These are phyloP conservation scores for Nyctalus aviator DNA, from an alignment of 2,797 vertebrate species.

Conservation along the genomic window DNA sequence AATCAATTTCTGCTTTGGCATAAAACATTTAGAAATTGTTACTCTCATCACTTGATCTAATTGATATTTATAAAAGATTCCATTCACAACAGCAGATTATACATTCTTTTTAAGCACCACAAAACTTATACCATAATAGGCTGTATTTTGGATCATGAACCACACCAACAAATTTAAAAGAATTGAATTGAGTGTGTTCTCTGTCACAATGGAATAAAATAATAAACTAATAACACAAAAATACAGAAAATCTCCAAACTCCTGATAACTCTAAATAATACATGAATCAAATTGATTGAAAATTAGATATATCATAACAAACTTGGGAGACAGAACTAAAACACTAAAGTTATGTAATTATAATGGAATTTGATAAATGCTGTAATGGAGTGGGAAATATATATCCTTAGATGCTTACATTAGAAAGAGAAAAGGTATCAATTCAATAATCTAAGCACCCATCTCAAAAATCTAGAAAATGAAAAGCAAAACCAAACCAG, in stretches of 20 bases:
- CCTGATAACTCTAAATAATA: conserved; percentile 12
- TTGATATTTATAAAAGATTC: conserved; percentile 18
- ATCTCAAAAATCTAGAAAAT: not conserved
- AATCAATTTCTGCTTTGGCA: not conserved
- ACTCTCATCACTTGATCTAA: not conserved
- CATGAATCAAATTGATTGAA: not conserved
- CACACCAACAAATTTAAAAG: not conserved
- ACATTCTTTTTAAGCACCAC: not conserved
- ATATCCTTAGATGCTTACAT: not conserved
- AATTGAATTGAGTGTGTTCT: not conserved
- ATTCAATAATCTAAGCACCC: not conserved
- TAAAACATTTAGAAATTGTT: not conserved
- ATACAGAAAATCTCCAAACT: conserved; percentile 16
- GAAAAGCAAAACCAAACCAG: conserved; percentile 13
- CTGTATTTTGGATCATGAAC: not conserved
- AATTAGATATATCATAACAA: not conserved
- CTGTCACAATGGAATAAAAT: conserved; percentile 6
- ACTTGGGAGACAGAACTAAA: not conserved
- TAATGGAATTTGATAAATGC: not conserved
- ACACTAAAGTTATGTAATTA: not conserved
- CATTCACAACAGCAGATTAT: not conserved
- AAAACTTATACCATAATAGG: not conserved
- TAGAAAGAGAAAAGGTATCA: not conserved
- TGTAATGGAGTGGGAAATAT: not conserved
- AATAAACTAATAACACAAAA: not conserved